Base-by-base conservation (phyloP, 2,797 vertebrate genomes). In the Ambastaia sidthimunki region DNA sequence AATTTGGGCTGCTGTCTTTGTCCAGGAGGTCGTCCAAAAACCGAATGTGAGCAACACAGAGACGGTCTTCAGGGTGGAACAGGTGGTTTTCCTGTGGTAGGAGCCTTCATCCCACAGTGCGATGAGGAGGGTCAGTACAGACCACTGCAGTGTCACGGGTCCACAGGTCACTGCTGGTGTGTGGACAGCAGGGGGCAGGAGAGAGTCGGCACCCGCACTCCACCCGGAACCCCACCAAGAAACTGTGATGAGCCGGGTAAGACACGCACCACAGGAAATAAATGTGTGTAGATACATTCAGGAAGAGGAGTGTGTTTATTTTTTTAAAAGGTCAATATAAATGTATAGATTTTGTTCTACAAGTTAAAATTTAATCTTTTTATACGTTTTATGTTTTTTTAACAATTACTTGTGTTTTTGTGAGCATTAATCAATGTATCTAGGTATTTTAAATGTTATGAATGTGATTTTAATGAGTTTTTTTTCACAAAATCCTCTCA, bases 121-220 rank as follows among this genome's bases (percentile, higher is more conserved):
- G 92, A 94, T 2, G 88, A 84, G 3, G 37, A 87, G 2, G 93
- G 96, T 2, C 86, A 89, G 48, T 97, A 95, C 86, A 83, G 55
- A 54, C 89, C 94, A 0, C 88, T 89, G 65, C 96, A 96, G 89
- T 96, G 96, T 80, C 93, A 94, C 0, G 3, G 91, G 9, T 92
- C 93, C 80, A 91, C 91, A 0, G 95, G 95, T 72, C 79, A 95
- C 80, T 96, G 95, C 85, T 96, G 95, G 95, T 96, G 95, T 0
- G 95, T 97, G 84, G 90, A 94, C 3, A 76, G 13, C 0, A 76
- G 85, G 0, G 95, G 95, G 11, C 91, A 91, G 41, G 94, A 96
- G 83, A 86, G 92, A 41, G 71, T 87, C 0, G 93, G 94, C 11
- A 95, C 94, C 0, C 89, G 89, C 31, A 94, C 88, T 0, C 74